A percentile compares a stretch with the other conserved stretches of the same genome.
These are phyloP conservation scores for Pteromalus puparum DNA, from an alignment of 1,140 invertebrate genomes.

Conservation along the genomic window DNA sequence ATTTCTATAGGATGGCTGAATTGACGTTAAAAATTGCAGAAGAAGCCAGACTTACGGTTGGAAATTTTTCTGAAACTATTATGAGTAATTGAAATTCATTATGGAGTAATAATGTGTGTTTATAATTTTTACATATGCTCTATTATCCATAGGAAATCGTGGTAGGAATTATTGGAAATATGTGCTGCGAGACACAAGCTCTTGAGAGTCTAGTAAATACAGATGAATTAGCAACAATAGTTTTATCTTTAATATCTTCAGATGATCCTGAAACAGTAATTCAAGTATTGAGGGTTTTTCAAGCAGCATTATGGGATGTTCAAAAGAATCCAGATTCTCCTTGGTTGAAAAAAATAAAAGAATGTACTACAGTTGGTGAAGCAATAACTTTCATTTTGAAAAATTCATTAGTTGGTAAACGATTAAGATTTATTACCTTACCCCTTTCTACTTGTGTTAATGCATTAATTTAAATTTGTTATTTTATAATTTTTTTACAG, in stretches of 20 bases:
- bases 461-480: neutral
- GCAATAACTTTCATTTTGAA: conserved; percentile 80
- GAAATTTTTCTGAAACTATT: conserved; percentile 47
- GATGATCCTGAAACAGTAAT: conserved; percentile 80
- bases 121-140: conserved; percentile 16
- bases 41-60: conserved; percentile 76
- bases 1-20: conserved; percentile 78
- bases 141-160: conserved; percentile 79
- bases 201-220: conserved; percentile 71
- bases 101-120: neutral
- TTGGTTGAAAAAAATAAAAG: conserved; percentile 75
- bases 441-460: neutral
- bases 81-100: conserved; percentile 25
- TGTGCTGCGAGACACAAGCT: conserved; percentile 78
- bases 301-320: conserved; percentile 75
- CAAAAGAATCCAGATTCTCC: conserved; percentile 68
- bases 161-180: conserved; percentile 84
- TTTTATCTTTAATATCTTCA: conserved; percentile 77
- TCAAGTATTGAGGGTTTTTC: conserved; percentile 81
- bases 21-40: conserved; percentile 72
- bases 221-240: conserved; percentile 69
- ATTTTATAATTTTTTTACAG: conserved; percentile 57
- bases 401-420: conserved; percentile 81
- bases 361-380: conserved; percentile 73
- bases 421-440: neutral